phyloP scores from a whole-genome alignment of 2,888 invertebrate genomes.

The Phoenoteleia sp. region DNA sequence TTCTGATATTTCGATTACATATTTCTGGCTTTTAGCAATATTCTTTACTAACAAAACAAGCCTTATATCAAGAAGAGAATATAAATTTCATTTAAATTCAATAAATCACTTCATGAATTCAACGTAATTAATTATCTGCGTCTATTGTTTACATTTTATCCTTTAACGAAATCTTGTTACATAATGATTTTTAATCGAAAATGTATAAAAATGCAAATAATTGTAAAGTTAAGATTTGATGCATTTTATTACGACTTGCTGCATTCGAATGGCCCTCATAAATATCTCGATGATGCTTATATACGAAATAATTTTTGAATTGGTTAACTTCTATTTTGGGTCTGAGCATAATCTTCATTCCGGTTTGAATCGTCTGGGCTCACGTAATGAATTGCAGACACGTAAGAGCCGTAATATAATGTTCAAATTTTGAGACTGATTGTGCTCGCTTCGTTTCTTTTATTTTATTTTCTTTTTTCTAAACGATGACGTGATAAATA shows the following conservation, averaged over 20 bases:
- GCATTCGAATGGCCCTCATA: constrained; percentile 51
- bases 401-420: constrained; percentile 58
- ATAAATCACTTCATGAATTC: no score
- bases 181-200: not conserved
- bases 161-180: constrained; percentile 26
- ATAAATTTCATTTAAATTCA: no score
- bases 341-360: constrained; percentile 50
- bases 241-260: constrained; percentile 34
- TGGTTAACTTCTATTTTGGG: constrained; percentile 69
- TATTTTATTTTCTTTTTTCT: not conserved
- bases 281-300: constrained; percentile 40
- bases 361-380: constrained; percentile 57
- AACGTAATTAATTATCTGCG: no score
- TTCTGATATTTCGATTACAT: no score
- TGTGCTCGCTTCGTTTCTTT: constrained; percentile 1
- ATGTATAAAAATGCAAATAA: constrained; percentile 21
- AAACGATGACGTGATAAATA: constrained; percentile 46
- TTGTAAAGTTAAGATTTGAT: not conserved
- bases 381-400: constrained; percentile 59
- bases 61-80: no score
- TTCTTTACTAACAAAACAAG: no score
- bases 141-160: no score
- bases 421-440: constrained; percentile 51
- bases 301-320: constrained; percentile 50
- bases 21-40: no score